A percentile compares a stretch with the other conserved stretches of the same genome.
Evolutionary conservation across 2,888 invertebrate genomes (phyloP).

Genomic region (Helobdella robusta): DNA sequence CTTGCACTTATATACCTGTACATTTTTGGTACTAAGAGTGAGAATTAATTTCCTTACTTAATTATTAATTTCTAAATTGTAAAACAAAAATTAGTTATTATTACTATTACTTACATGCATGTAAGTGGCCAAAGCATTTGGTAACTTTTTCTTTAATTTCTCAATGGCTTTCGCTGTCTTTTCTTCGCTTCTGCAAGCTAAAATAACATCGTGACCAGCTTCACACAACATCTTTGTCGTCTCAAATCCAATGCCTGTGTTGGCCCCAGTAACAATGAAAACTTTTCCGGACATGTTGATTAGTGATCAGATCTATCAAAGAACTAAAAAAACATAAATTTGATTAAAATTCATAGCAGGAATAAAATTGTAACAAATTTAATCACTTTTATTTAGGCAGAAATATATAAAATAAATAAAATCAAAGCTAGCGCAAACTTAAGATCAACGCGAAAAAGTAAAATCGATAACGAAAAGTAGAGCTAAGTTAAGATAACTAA

Average conservation of each 20-base stretch:
- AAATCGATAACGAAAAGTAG: no score
- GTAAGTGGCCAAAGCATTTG: constrained; percentile 39
- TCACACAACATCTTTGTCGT: constrained; percentile 37
- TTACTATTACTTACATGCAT: constrained; percentile 39
- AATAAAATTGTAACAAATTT: no score
- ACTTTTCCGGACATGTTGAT: constrained; percentile 38
- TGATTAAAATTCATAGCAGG: no score
- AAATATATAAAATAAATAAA: background rate
- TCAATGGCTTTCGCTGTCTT: constrained; percentile 38
- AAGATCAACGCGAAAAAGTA: no score
- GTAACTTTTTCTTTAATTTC: constrained; percentile 37
- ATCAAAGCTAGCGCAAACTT: background rate
- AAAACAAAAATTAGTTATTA: no score
- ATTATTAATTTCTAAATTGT: no score
- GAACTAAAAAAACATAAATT: no score
- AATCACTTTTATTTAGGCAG: background rate
- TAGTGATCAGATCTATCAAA: no score
- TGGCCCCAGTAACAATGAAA: constrained; percentile 40
- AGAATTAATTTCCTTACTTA: no score
- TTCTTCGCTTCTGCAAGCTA: constrained; percentile 39
- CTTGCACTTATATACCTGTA: no score
- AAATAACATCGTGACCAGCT: constrained; percentile 39
- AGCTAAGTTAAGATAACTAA: no score
- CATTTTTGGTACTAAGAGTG: no score
- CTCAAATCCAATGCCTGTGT: constrained; percentile 39